Evolutionary conservation across 2,888 invertebrate genomes (phyloP).

Genomic region (Dynastes tityus): DNA sequence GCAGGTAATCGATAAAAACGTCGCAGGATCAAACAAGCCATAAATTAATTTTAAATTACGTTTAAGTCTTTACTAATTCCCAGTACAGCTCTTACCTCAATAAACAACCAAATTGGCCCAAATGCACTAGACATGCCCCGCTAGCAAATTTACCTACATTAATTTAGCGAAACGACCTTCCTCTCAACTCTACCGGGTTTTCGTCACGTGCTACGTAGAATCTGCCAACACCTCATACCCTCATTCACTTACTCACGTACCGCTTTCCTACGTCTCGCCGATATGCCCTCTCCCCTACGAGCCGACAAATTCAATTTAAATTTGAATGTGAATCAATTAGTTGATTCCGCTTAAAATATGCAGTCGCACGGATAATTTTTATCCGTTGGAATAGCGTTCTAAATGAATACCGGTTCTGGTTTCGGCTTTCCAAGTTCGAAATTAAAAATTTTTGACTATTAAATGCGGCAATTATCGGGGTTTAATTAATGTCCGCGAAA

Average conservation of each 20-base stretch:
- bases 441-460: slow-evolving; percentile 51
- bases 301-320: slow-evolving; percentile 57
- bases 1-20: slow-evolving; percentile 18
- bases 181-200: slow-evolving; percentile 36
- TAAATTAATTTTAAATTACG: slow-evolving; percentile 56
- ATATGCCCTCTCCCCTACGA: slow-evolving; percentile 19
- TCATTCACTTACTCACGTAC: slow-evolving; percentile 30
- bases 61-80: slow-evolving; percentile 54
- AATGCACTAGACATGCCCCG: slow-evolving; percentile 58
- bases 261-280: slow-evolving; percentile 31
- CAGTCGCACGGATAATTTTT: slow-evolving; percentile 50
- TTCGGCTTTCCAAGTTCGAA: slow-evolving; percentile 18
- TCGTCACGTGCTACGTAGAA: slow-evolving; percentile 36
- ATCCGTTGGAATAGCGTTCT: slow-evolving; percentile 40
- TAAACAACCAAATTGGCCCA: slow-evolving; percentile 60
- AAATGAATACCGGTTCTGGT: slow-evolving; percentile 37
- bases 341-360: slow-evolving; percentile 52
- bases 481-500: slow-evolving; percentile 51
- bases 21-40: slow-evolving; percentile 36
- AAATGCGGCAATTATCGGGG: slow-evolving; percentile 50
- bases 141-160: slow-evolving; percentile 60
- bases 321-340: slow-evolving; percentile 57
- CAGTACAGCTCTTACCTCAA: slow-evolving; percentile 57
- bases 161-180: slow-evolving; percentile 58
- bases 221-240: slow-evolving; percentile 45